Evolutionary conservation across 2,888 invertebrate genomes (phyloP), one percentile per base, ranked within the genome.

Genomic region (Apotomis turbidana): DNA sequence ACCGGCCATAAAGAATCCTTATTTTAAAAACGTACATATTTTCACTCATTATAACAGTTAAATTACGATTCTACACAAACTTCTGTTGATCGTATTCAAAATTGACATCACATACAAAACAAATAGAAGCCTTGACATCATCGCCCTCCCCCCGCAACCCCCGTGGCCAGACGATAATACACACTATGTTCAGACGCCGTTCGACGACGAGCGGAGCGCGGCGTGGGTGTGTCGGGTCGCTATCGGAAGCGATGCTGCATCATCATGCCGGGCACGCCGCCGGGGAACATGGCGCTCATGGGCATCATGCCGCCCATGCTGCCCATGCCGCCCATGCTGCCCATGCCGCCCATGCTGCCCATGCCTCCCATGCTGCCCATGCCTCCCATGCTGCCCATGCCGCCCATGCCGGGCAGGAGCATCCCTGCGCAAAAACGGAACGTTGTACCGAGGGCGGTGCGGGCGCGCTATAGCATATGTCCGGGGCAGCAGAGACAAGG

Each of bases 241-340:
- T 97, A 97, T 95, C 97, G 97, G 95, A 95, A 97, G 91, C 97
- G 96, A 80, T 97, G 97, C 92, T 96, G 97, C 97, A 97, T 96
- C 95, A 95, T 94, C 76, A 95, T 91, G 84, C 87, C 86, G 69
- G 85, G 83, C 84, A 87, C 76, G 76, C 87, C 87, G 78, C 88
- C 87, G 75, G 89, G 88, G 85, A 91, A 91, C 94, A 95, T 93
- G 81, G 93, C 93, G 83, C 94, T 83, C 93, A 94, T 93, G 82
- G 85, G 89, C 87, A 94, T 84, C 92, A 95, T 90, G 70, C 94
- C 91, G 83, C 88, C 86, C 90, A 93, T 87, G 76, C 75, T 71
- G 3, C 69, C 55, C 74, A 81, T 80, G 76, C 86, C 83, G 80
- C 89, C 88, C 85, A 81, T 80, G 75, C 84, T 83, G 81, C 89